These are phyloP conservation scores for Tragelaphus scriptus DNA, from an alignment of 2,113 vertebrate species.

Conservation along the genomic window DNA sequence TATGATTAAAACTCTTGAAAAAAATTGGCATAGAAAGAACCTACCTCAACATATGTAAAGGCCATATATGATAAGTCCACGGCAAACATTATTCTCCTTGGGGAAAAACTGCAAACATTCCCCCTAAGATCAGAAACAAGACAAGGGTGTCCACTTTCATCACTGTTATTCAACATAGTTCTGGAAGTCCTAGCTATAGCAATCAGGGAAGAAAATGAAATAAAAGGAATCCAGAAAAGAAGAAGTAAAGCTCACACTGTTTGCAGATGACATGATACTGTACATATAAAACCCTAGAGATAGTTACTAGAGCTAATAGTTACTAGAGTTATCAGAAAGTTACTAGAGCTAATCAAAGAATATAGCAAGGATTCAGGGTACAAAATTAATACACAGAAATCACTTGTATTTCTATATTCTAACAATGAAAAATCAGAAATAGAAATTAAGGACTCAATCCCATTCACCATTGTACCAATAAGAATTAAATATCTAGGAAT, in stretches of 20 bases:
- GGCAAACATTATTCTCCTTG: not conserved
- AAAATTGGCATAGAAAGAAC: not conserved
- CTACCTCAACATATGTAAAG: not conserved
- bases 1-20: not conserved
- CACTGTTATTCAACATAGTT: not conserved
- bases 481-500: not conserved
- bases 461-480: not conserved
- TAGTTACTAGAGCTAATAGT: not conserved
- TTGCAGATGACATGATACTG: not conserved
- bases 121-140: not conserved
- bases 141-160: not conserved
- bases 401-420: not conserved
- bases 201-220: not conserved
- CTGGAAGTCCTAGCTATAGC: not conserved
- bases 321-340: not conserved
- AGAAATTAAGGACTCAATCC: not conserved
- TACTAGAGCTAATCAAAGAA: not conserved
- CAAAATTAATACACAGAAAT: not conserved
- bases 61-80: not conserved
- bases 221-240: not conserved
- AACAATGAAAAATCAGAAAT: not conserved
- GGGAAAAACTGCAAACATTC: not conserved
- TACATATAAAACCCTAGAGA: not conserved
- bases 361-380: not conserved
- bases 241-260: not conserved